Percentiles rank a stretch among this genome's conserved stretches.
Evolutionary conservation across 2,888 invertebrate genomes (phyloP).

Genomic region (Teleiodes luculella): DNA sequence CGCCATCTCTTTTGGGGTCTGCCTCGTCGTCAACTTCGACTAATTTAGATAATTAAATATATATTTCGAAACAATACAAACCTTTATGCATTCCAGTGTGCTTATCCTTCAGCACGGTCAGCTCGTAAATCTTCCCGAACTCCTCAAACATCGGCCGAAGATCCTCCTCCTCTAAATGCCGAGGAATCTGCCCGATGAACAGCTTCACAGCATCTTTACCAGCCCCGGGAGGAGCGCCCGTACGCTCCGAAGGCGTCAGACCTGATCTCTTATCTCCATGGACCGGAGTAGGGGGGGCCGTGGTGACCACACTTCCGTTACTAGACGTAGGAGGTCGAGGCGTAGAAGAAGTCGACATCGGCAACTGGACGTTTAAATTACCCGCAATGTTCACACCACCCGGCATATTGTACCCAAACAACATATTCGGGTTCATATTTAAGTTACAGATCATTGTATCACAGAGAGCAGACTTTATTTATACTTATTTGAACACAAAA

Average conservation of each 20-base stretch:
- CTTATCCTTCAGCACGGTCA: conserved; percentile 95
- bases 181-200: conserved; percentile 95
- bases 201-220: conserved; percentile 85
- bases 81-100: conserved; percentile 98
- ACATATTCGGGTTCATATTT: conserved; percentile 53
- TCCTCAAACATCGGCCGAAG: conserved; percentile 94
- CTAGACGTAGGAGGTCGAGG: conserved; percentile 28
- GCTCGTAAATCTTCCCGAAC: conserved; percentile 95
- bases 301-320: conserved; percentile 39
- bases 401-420: conserved; percentile 59
- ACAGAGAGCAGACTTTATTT: neutral
- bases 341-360: conserved; percentile 13
- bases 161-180: conserved; percentile 92
- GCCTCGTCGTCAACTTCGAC: too few relatives aligned
- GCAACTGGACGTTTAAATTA: conserved; percentile 24
- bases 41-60: too few relatives aligned
- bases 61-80: conserved; percentile 54
- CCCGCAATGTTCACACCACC: neutral
- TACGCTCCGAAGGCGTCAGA: conserved; percentile 62
- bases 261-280: conserved; percentile 48
- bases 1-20: too few relatives aligned
- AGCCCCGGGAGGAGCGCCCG: conserved; percentile 68
- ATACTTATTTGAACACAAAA: conserved; percentile 46
- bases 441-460: conserved; percentile 67
- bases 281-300: conserved; percentile 70